Evolutionary conservation across 2,888 invertebrate species (phyloP), one percentile per base, ranked within the genome.

Genomic region (Folsomia manolachei): DNA sequence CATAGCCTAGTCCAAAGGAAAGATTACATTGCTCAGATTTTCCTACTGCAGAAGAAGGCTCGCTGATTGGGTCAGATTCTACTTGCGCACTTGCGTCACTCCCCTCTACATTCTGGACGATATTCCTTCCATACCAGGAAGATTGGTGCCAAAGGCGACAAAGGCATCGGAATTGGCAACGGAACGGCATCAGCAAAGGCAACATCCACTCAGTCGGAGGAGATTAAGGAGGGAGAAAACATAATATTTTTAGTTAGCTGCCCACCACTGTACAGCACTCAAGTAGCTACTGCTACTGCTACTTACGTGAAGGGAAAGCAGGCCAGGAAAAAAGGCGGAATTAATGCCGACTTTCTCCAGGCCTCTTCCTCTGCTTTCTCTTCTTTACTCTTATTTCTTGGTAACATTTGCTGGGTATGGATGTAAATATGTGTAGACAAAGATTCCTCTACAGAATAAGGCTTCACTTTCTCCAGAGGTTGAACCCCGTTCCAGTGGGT

Each of bases 21-120:
- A 65, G 71, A 75, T 76, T 75, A 64, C 69, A 75, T 70, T 71
- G 74, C 75, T 72, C 72, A 76, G 78, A 78, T 78, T 76, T 76
- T 69, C 39, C 71, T 72, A 75, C 79, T 78, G 79, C 75, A 74
- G 75, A 79, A 78, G 77, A 65, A 76, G 64, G 64, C 70, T 71
- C 74, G 75, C 71, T 78, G 75, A 78, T 79, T 77, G 75, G 77
- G 69, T 69, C 69, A 69, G 71, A 64, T 71, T 65, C 61, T 52
- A 27, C 72, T 77, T 79, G 77, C 79, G 79, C 79, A 81, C 78
- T 79, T 81, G 81, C 81, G 79, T 80, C 81, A 81, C 77, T 75
- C 77, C 71, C n/a, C 71, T 71, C 75, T 65, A 65, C 71, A 60
- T 21, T n/a, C n/a, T n/a, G n/a, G n/a, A n/a, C n/a, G n/a, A n/a